These are phyloP conservation scores for Tragopan temminckii DNA, from an alignment of 2,797 vertebrate genomes.

Conservation along the genomic window DNA sequence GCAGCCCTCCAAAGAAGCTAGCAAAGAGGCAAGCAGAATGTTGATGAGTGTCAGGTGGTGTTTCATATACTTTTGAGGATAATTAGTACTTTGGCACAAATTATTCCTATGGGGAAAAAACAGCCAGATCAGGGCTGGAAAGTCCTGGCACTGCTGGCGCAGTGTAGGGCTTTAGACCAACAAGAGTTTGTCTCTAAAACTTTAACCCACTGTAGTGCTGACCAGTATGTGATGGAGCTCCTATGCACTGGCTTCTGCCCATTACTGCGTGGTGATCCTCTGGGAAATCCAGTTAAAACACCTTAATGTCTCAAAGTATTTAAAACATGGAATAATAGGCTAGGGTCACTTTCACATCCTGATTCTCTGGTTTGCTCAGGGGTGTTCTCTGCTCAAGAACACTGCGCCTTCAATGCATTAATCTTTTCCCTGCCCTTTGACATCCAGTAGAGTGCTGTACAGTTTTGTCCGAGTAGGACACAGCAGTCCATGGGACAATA, in stretches of 20 bases:
- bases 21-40: background rate
- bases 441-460: background rate
- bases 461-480: background rate
- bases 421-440: background rate
- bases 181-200: background rate
- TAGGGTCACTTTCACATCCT: background rate
- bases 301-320: background rate
- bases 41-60: background rate
- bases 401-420: accelerated
- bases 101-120: background rate
- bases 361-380: background rate
- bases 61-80: background rate
- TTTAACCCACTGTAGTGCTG: background rate
- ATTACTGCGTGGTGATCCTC: background rate
- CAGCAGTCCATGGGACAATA: accelerated
- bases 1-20: background rate
- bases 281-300: background rate
- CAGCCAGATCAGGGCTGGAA: background rate
- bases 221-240: background rate
- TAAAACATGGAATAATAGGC: background rate
- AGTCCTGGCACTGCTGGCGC: background rate
- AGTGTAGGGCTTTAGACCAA: background rate
- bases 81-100: background rate
- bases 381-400: background rate
- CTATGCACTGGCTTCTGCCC: background rate